Evolutionary conservation across 2,888 invertebrate genomes (phyloP), one percentile per base, ranked within the genome.

Genomic region (Patella caerulea): DNA sequence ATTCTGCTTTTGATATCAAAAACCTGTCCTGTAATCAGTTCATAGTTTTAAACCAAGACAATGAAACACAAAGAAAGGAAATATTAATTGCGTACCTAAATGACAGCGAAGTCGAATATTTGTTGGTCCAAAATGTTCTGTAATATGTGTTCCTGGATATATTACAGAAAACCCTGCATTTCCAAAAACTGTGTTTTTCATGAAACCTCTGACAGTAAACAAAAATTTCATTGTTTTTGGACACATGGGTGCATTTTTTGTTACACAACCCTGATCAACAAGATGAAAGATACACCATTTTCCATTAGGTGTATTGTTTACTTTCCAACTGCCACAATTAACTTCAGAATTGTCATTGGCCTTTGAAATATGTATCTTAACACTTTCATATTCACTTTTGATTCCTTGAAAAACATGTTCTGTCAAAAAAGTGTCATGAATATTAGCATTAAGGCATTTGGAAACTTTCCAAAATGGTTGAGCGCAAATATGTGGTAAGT

Each of bases 81-180:
- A 69, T n/a, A 15, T 34, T 34, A 54, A 11, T 17, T 24, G 54
- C 80, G 80, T 82, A 89, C 90, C 89, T 71, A 91, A 79, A 81
- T 91, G 91, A 75, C 90, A 90, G 65, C 91, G 82, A 3, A 91
- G 80, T 75, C 91, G 81, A 53, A 87, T 84, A 80, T 91, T 91
- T 53, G 88, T 88, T 54, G 91, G 88, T 24, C 91, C 91, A 84
- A 86, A 89, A 78, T 91, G 91, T 71, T 86, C 84, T 1, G 83
- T 75, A 19, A 91, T 87, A 4, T 73, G 71, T 2, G 91, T 91
- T 5, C 86, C 85, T 70, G 90, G 88, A 19, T 86, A 80, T n/a
- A 91, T 78, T 2, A 90, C 86, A 9, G 91, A 91, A 79, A 90
- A 91, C 12, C 87, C 82, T 17, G 86, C 89, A 85, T 90, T 89